These are phyloP conservation scores for Oceanites oceanicus DNA, from an alignment of 2,113 vertebrate genomes.

Conservation along the genomic window DNA sequence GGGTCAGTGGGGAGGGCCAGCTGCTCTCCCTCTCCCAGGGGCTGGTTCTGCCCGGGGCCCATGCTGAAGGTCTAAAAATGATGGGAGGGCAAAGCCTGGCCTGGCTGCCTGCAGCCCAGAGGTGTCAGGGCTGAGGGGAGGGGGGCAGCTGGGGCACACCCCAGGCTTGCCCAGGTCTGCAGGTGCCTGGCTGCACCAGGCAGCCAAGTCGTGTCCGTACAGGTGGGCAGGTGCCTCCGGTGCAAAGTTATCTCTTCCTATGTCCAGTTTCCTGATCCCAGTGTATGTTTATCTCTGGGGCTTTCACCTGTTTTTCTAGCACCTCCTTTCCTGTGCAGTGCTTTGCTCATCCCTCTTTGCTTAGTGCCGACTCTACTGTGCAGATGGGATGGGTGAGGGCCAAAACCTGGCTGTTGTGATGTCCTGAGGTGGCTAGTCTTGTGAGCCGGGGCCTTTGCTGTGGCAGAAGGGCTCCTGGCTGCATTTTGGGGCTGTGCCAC, in stretches of 20 bases:
- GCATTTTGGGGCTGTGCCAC: background rate
- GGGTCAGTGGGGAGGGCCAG: background rate
- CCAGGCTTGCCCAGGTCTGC: background rate
- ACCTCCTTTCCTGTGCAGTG: background rate
- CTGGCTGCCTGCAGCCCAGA: background rate
- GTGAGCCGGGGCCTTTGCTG: background rate
- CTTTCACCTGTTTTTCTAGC: conserved; percentile 14
- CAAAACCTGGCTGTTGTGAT: background rate
- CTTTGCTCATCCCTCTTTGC: background rate
- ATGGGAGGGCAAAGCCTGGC: background rate
- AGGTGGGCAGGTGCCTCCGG: background rate
- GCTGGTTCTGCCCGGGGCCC: background rate
- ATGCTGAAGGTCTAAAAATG: background rate
- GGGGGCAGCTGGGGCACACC: background rate
- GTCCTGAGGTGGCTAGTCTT: background rate
- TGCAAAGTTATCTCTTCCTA: background rate
- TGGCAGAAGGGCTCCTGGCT: background rate
- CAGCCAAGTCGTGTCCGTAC: rapidly evolving
- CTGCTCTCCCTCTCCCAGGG: background rate
- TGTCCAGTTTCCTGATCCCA: background rate
- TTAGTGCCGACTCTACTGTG: rapidly evolving
- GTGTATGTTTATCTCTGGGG: background rate
- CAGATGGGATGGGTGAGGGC: rapidly evolving
- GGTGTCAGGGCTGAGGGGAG: background rate
- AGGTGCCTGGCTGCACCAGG: background rate